Evolutionary conservation across 2,888 invertebrate genomes (phyloP).

Genomic region (Molorchus minor): DNA sequence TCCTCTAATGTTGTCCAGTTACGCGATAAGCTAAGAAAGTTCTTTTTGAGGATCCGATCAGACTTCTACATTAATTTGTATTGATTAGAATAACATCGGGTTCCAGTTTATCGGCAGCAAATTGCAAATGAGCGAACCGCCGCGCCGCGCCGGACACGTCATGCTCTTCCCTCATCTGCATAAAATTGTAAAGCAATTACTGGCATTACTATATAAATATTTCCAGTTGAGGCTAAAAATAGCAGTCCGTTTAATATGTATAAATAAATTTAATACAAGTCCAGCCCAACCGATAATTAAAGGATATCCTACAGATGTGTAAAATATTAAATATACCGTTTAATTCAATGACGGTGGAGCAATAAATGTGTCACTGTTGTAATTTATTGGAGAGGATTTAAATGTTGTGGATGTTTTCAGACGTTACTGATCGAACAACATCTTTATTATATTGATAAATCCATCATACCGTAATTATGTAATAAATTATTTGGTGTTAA

Average conservation of each 20-base stretch:
- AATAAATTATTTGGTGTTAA: conserved; percentile 11
- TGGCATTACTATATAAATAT: neutral
- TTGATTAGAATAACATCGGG: too few relatives aligned
- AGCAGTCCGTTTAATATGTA: neutral
- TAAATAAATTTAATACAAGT: conserved; percentile 7
- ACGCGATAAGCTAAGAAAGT: too few relatives aligned
- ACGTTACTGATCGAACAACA: conserved; percentile 11
- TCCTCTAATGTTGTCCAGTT: too few relatives aligned
- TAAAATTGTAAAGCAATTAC: neutral
- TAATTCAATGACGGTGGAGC: conserved; percentile 16
- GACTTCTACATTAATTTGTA: too few relatives aligned
- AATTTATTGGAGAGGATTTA: conserved; percentile 15
- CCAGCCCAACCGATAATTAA: conserved; percentile 13
- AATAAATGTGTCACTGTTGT: conserved; percentile 20
- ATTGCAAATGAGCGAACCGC: too few relatives aligned
- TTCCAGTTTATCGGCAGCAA: too few relatives aligned
- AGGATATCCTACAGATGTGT: conserved; percentile 15
- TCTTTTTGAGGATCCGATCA: too few relatives aligned
- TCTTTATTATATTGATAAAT: conserved; percentile 20
- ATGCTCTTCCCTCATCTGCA: neutral
- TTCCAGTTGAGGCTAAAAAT: conserved; percentile 1
- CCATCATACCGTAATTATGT: conserved; percentile 12
- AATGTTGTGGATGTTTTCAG: conserved; percentile 9
- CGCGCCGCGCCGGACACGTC: conserved; percentile 1
- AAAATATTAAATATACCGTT: conserved; percentile 23